A percentile compares a stretch with the other conserved stretches of the same genome.
These are phyloP conservation scores for Promerops cafer DNA, from an alignment of 2,113 vertebrate species.

Conservation along the genomic window DNA sequence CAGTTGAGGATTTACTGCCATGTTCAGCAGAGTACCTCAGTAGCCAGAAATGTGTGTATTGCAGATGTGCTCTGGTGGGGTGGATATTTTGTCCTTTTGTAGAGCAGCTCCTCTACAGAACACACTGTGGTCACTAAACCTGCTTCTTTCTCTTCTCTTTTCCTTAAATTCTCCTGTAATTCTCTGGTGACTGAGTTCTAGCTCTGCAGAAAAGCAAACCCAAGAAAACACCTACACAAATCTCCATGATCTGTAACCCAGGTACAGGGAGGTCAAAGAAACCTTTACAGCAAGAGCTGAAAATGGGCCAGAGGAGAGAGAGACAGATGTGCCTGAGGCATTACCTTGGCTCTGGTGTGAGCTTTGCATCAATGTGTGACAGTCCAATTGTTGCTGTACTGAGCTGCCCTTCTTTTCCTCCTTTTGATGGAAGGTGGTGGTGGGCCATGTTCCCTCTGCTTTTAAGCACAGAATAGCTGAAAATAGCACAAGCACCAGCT, in stretches of 20 bases:
- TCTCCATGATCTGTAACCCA: background rate
- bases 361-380: background rate
- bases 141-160: background rate
- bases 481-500: background rate
- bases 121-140: background rate
- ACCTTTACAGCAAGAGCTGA: background rate
- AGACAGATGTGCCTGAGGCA: background rate
- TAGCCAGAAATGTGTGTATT: background rate
- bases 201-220: background rate
- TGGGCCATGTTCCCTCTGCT: background rate
- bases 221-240: background rate
- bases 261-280: background rate
- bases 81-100: slow-evolving; percentile 1
- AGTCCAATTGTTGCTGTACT: background rate
- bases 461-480: background rate
- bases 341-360: background rate
- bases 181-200: background rate
- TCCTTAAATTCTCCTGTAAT: background rate
- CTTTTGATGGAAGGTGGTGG: background rate
- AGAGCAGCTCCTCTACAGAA: background rate
- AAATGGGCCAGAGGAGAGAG: background rate
- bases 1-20: slow-evolving; percentile 11
- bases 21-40: background rate
- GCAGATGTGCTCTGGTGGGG: background rate
- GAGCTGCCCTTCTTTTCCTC: background rate